Conservation (phyloP, 2,797 vertebrate species). For the Pelobates cultripes region DNA sequence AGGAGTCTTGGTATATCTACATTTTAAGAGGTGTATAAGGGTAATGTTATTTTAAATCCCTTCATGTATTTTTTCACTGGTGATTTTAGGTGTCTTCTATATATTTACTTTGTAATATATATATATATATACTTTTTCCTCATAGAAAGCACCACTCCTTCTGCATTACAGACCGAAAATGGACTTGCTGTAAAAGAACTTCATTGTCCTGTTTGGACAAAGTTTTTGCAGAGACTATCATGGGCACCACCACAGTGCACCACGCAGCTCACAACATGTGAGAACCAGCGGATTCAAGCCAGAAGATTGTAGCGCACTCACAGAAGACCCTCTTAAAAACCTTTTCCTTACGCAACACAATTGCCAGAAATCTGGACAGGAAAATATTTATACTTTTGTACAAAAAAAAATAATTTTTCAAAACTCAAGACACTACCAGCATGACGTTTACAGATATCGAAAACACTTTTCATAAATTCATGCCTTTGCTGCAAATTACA, state of each 20-base stretch:
- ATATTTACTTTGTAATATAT: background rate
- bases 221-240: constrained; percentile 92
- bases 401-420: constrained; percentile 85
- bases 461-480: constrained; percentile 69
- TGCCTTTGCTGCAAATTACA: constrained; percentile 61
- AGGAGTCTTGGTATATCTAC: no score
- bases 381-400: constrained; percentile 95
- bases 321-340: constrained; percentile 61
- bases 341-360: constrained; percentile 66
- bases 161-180: constrained; percentile 99
- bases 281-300: constrained; percentile 71
- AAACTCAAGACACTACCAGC: constrained; percentile 86
- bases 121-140: constrained; percentile 55
- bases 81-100: no score
- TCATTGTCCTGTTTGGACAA: constrained; percentile 72
- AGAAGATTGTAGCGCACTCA: constrained; percentile 75
- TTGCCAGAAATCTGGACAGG: constrained; percentile 77
- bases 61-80: no score
- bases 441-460: constrained; percentile 84
- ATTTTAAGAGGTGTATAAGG: no score
- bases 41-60: no score
- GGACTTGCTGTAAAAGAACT: constrained; percentile 94
- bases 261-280: constrained; percentile 68
- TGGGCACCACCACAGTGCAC: constrained; percentile 68
- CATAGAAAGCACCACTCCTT: constrained; percentile 97